Evolutionary conservation across 2,888 invertebrate genomes (phyloP), one percentile per base, ranked within the genome.

Genomic region (Incurvaria masculella): DNA sequence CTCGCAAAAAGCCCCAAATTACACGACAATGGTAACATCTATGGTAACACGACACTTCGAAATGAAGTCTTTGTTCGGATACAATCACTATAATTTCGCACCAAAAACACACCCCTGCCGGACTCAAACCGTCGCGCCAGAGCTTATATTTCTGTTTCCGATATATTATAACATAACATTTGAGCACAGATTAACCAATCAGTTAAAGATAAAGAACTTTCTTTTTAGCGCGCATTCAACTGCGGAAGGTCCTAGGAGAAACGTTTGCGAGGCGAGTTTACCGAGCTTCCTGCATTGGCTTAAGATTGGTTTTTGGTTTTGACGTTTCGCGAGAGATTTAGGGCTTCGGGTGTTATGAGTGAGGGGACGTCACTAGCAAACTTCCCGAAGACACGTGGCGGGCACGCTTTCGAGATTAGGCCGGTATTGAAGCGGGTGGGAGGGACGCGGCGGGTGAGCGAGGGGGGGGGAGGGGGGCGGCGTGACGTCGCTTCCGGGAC

Each of bases 101-200:
- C 62, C 55, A 55, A 52, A n/a, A 33, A 20, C 59, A 57, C 61
- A 64, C 73, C 67, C 74, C 68, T 57, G 58, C n/a, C 55, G 66
- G 66, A 73, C 73, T 70, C 69, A 74, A 76, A 75, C n/a, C 75
- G 76, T 69, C 61, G 70, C 63, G 61, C 65, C 55, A 66, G 64
- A 64, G 65, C 69, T 69, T 68, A 68, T 64, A 69, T 70, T 74
- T 74, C 74, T 72, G 74, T 73, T 76, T 76, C 74, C 76, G 76
- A 76, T 76, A 75, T 72, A 68, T 64, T 67, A 72, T 70, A 68
- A 68, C 69, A 69, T 73, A 70, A 60, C 74, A 64, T 75, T 76
- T 75, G 75, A 76, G 66, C 66, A 74, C 71, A 76, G 76, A 78
- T 78, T 78, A 78, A 74, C 76, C 76, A 78, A 78, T 78, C 78